Evolutionary conservation across 2,888 invertebrate genomes (phyloP), one percentile per base, ranked within the genome.

Genomic region (Coleophora flavipennella): DNA sequence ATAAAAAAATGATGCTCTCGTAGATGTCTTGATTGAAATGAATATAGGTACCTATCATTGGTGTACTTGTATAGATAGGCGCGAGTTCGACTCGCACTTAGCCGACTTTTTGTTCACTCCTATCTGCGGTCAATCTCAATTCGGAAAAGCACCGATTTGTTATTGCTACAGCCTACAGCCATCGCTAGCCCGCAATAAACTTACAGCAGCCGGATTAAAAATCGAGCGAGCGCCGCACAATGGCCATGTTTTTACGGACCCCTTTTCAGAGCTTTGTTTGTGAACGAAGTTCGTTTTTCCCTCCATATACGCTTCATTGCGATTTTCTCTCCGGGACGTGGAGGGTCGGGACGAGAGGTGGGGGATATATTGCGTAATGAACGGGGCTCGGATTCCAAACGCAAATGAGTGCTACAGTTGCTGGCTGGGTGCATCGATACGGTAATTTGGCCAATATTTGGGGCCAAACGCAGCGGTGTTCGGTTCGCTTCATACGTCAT

Each of bases 181-280:
- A 3, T 6, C 10, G 29, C 3, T 9, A 29, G 11, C 11, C 29
- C 2, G 10, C 29, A 29, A 20, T 20, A 20, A 20, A 20, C 20
- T 20, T 20, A 20, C 20, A 20, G 20, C 29, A 29, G 69, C 12
- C 68, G 83, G 80, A 81, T 81, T 81, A 83, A 83, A 83, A 83
- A 81, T 80, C 80, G 78, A 79, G 79, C 73, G 77, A 72, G 63
- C 71, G 62, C 59, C 72, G 74, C 81, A 81, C 81, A 83, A 83
- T 83, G 78, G 78, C 74, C 79, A 79, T 77, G 76, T 80, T 83
- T 80, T 76, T 80, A 64, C 69, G 69, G 69, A 67, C 71, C 78
- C 70, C 72, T 76, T 20, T 77, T 77, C 77, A 77, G 69, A 57
- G 76, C 77, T 77, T 79, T 81, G 83, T 80, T 81, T 81, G 76